Evolutionary conservation across 2,113 vertebrate genomes (phyloP).

Genomic region (Nyctereutes procyonoides): DNA sequence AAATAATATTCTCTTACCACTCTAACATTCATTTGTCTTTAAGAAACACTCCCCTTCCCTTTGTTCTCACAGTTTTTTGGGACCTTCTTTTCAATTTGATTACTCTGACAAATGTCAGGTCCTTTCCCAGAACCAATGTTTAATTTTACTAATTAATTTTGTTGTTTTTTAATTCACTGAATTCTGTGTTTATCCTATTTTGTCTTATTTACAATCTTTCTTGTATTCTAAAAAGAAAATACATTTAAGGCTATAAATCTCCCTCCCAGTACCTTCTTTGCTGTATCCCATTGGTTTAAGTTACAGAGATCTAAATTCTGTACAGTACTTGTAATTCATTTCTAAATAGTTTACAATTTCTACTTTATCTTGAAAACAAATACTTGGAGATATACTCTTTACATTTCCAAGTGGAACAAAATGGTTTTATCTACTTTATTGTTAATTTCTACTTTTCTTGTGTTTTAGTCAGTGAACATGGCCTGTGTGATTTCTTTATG

Average conservation of each 20-base stretch:
- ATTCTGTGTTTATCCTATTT: neutral
- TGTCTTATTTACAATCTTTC: neutral
- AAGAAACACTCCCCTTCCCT: neutral
- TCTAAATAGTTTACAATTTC: neutral
- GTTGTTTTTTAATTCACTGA: conserved; percentile 23
- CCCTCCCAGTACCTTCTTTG: neutral
- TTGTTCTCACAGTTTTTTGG: neutral
- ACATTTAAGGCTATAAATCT: neutral
- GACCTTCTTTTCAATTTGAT: neutral
- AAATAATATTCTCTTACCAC: neutral
- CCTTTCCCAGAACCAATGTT: neutral
- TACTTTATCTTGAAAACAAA: neutral
- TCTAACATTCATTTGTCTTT: neutral
- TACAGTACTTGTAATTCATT: neutral
- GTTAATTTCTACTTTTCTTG: neutral
- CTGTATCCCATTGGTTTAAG: neutral
- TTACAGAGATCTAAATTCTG: conserved; percentile 7
- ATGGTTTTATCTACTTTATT: neutral
- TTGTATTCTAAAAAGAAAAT: neutral
- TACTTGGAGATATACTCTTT: neutral
- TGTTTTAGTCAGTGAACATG: neutral
- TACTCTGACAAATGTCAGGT: neutral
- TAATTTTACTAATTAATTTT: neutral
- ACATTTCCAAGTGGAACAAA: neutral
- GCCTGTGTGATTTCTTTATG: neutral